A percentile compares a stretch with the other conserved stretches of the same genome.
phyloP scores from a whole-genome alignment of 37 sponge, comb jelly and placozoan species.

The Oopsacas minuta region DNA sequence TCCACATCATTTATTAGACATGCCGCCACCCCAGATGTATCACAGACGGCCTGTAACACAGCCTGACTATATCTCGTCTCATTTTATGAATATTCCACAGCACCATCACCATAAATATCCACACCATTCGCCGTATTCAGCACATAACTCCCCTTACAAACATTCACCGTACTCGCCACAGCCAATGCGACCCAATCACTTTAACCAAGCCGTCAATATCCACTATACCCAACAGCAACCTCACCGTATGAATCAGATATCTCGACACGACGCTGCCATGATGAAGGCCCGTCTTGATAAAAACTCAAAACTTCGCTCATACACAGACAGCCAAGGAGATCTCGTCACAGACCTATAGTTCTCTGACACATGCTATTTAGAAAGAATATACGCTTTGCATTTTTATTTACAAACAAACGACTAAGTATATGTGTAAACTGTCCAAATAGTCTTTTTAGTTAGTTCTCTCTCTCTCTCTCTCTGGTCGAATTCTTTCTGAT shows the following conservation, averaged over 20 bases:
- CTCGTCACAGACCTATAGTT: neutral
- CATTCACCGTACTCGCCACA: neutral
- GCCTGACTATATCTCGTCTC: neutral
- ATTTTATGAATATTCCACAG: neutral
- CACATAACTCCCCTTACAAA: neutral
- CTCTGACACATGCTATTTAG: neutral
- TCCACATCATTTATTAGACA: neutral
- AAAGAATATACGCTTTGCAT: neutral
- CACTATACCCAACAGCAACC: neutral
- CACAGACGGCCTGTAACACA: neutral
- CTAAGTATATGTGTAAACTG: too few relatives aligned
- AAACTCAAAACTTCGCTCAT: neutral
- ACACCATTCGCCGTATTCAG: neutral
- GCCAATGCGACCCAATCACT: neutral
- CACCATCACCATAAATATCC: neutral
- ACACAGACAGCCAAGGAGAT: neutral
- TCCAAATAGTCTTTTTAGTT: conserved; percentile 13
- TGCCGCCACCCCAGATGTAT: neutral
- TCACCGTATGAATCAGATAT: neutral
- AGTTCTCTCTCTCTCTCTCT: conserved; percentile 4
- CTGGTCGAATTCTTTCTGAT: conserved; percentile 16
- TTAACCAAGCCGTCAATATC: neutral
- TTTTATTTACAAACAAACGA: neutral
- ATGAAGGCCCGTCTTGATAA: conserved; percentile 9
- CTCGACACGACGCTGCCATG: neutral